Evolutionary conservation across 1,140 invertebrate genomes (phyloP).

Genomic region (Dendroctonus valens): DNA sequence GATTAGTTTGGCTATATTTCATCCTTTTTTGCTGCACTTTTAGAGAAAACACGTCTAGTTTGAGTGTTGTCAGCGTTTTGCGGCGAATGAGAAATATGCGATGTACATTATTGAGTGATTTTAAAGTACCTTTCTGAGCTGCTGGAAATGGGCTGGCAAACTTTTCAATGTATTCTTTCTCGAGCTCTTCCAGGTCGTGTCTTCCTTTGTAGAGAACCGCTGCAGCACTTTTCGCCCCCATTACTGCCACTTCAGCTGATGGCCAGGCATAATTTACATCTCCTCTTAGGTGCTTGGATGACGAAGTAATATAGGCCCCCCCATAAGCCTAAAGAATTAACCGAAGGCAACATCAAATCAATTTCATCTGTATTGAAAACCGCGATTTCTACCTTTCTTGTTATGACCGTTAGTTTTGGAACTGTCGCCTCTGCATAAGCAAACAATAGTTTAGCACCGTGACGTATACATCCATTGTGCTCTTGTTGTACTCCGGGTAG

Average conservation of each 20-base stretch:
- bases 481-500: slow-evolving; percentile 69
- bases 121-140: slow-evolving; percentile 55
- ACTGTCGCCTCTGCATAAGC: slow-evolving; percentile 76
- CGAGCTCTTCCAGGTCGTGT: slow-evolving; percentile 56
- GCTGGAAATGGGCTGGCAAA: slow-evolving; percentile 75
- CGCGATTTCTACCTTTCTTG: slow-evolving; percentile 58
- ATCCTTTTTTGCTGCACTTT: too few species aligned
- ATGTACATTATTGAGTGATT: slow-evolving; percentile 23
- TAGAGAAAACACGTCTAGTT: too few species aligned
- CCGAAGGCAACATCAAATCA: background rate
- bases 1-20: too few species aligned
- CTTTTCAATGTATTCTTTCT: slow-evolving; percentile 66
- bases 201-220: slow-evolving; percentile 67
- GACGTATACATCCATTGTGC: slow-evolving; percentile 70
- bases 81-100: too few species aligned
- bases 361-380: slow-evolving; percentile 3
- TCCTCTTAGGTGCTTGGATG: slow-evolving; percentile 71
- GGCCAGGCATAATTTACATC: slow-evolving; percentile 78
- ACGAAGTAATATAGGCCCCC: slow-evolving; percentile 74
- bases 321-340: slow-evolving; percentile 62
- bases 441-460: slow-evolving; percentile 76
- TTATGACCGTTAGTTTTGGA: slow-evolving; percentile 74
- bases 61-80: too few species aligned
- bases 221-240: slow-evolving; percentile 70
- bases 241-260: slow-evolving; percentile 72